Conservation (phyloP, 2,888 invertebrate species). For the Chalcis sispes region DNA sequence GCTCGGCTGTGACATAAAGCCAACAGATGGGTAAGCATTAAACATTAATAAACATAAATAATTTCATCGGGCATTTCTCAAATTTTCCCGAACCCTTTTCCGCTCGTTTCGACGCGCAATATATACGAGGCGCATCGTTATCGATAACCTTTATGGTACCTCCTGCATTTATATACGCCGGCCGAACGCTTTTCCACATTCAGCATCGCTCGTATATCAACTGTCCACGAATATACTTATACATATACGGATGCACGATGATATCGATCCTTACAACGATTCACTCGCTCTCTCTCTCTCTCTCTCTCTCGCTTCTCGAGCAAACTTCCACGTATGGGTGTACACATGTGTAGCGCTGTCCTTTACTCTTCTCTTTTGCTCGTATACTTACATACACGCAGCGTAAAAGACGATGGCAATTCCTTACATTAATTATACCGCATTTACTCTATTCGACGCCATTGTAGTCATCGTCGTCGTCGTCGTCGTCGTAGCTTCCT, state of each 20-base stretch:
- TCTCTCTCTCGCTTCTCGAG: too few relatives aligned
- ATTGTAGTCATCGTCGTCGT: too few relatives aligned
- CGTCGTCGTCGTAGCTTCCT: slow-evolving; percentile 28
- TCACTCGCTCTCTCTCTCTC: neutral
- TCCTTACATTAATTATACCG: slow-evolving; percentile 65
- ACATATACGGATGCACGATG: neutral
- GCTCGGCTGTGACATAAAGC: too few relatives aligned
- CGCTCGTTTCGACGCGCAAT: neutral
- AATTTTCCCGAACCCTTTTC: neutral
- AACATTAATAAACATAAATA: too few relatives aligned
- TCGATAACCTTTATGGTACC: neutral
- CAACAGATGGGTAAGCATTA: too few relatives aligned
- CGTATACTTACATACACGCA: too few relatives aligned
- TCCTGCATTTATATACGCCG: too few relatives aligned
- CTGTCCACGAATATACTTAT: neutral
- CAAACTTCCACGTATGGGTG: too few relatives aligned
- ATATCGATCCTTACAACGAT: slow-evolving; percentile 31
- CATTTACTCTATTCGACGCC: slow-evolving; percentile 60
- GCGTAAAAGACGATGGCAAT: slow-evolving; percentile 37
- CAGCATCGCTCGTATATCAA: neutral
- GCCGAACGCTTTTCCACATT: neutral
- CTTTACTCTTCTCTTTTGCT: too few relatives aligned
- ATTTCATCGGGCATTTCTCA: too few relatives aligned
- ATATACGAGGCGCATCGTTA: neutral
- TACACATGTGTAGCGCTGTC: too few relatives aligned